Base-by-base conservation (phyloP, 2,888 invertebrate species). In the Caenorhabditis parvicauda region DNA sequence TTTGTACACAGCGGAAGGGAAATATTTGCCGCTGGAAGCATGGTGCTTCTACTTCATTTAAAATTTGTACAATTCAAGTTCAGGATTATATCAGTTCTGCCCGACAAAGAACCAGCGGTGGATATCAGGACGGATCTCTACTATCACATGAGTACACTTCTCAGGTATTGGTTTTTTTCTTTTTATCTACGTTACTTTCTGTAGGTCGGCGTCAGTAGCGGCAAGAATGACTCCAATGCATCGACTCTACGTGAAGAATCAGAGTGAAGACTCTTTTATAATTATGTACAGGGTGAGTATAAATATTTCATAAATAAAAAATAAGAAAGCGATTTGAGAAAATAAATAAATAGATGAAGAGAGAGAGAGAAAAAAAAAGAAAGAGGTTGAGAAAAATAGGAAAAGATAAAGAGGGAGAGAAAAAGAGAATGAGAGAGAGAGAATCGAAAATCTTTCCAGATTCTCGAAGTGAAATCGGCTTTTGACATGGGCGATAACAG, bases 141-240 rank as follows among this genome's bases (percentile, higher is more conserved):
- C 82, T 91, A 90, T 82, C 87, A 92, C 67, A 91, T 95, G 91
- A 89, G 91, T 59, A 88, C 90, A 52, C 86, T 95, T 82, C 84
- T 95, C n/a, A 9, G 35, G 35, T 32, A 32, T 12, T 12, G 35
- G 9, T n/a, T 32, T 12, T 32, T 32, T 32, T 12, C 9, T 32
- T 32, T n/a, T n/a, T 32, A n/a, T 9, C 9, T 12, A 32, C 2
- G 17, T 42, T n/a, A 42, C 14, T 19, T 5, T 14, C 22, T 12
- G 14, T 3, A 93, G 92, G 82, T 92, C 93, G 0, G 86, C 94
- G 49, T 86, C 94, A 45, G 89, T 90, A 32, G 88, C 92, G 38
- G 90, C 92, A 27, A 87, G 94, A 81, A 89, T 90, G 58, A 90
- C 91, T 43, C 94, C 94, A 4, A 92, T 92, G 12, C 95, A 93